Evolutionary conservation across 23 tunicate species (phyloP).

Genomic region (Ascidia mentula): DNA sequence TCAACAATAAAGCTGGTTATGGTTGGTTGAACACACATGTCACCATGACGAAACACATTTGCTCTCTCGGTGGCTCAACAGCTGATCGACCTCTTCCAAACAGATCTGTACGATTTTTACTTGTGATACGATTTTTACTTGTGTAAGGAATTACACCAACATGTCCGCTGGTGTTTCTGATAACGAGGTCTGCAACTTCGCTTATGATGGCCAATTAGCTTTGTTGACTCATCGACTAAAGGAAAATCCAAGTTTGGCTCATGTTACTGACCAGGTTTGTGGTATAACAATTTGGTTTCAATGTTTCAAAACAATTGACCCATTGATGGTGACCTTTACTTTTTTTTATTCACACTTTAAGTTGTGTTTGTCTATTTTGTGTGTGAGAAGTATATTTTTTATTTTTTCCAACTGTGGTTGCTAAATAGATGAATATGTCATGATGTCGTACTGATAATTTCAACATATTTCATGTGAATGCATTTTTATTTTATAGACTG

Average conservation of each 20-base stretch:
- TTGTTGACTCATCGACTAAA: constrained; percentile 50
- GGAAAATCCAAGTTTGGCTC: constrained; percentile 50
- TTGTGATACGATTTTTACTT: not conserved
- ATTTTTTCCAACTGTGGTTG: too few species aligned
- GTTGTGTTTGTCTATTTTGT: too few species aligned
- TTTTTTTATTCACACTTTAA: too few species aligned
- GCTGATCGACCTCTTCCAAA: not conserved
- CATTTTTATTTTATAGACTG: constrained; percentile 36
- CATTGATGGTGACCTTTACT: too few species aligned
- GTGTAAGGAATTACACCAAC: too few species aligned
- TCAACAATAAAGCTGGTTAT: not conserved
- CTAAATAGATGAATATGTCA: too few species aligned
- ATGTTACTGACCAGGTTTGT: constrained; percentile 52
- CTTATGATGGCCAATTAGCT: constrained; percentile 88
- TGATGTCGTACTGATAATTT: too few species aligned
- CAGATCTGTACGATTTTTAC: not conserved
- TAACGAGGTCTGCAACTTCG: constrained; percentile 82
- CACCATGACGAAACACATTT: constrained; percentile 7
- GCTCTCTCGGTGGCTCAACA: not conserved
- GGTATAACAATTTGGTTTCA: too few species aligned
- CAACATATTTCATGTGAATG: not conserved
- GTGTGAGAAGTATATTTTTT: too few species aligned
- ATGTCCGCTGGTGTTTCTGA: constrained; percentile 89
- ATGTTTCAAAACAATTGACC: too few species aligned
- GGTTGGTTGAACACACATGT: not conserved